A percentile compares a stretch with the other conserved stretches of the same genome.
Evolutionary conservation across 2,888 invertebrate genomes (phyloP).

Genomic region (Xiphydria camelus): DNA sequence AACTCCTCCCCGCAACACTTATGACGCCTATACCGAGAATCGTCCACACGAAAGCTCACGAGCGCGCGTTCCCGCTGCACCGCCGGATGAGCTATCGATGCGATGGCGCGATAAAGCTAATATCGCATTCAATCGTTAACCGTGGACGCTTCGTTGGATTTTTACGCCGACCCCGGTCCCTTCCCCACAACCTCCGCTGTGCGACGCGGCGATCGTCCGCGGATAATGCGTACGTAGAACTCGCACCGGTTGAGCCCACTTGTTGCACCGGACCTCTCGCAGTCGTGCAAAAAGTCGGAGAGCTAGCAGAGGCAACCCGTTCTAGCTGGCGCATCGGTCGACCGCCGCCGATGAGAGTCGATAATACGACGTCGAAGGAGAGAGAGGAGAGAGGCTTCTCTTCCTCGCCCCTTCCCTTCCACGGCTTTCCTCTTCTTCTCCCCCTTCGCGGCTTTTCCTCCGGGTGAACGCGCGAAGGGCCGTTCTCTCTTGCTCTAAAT

Average conservation of each 20-base stretch:
- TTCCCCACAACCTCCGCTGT: not conserved
- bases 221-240: conserved; percentile 15
- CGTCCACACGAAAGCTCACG: no score
- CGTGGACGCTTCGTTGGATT: not conserved
- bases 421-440: not conserved
- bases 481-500: conserved; percentile 21
- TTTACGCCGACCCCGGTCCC: not conserved
- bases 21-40: no score
- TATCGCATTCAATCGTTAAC: conserved; percentile 3
- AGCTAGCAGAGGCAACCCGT: conserved; percentile 37
- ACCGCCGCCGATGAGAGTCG: conserved; percentile 31
- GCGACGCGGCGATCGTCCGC: not conserved
- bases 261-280: conserved; percentile 27
- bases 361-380: conserved; percentile 26
- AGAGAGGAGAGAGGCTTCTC: no score
- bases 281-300: conserved; percentile 36
- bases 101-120: conserved; percentile 4
- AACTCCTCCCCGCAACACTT: no score
- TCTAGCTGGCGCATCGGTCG: conserved; percentile 17
- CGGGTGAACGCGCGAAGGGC: not conserved
- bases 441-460: not conserved
- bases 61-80: no score
- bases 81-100: no score
- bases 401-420: conserved; percentile 1
- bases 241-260: no score